A percentile compares a stretch with the other conserved stretches of the same genome.
phyloP scores from a whole-genome alignment of 2,888 invertebrate species.

The Eristalinus aeneus region DNA sequence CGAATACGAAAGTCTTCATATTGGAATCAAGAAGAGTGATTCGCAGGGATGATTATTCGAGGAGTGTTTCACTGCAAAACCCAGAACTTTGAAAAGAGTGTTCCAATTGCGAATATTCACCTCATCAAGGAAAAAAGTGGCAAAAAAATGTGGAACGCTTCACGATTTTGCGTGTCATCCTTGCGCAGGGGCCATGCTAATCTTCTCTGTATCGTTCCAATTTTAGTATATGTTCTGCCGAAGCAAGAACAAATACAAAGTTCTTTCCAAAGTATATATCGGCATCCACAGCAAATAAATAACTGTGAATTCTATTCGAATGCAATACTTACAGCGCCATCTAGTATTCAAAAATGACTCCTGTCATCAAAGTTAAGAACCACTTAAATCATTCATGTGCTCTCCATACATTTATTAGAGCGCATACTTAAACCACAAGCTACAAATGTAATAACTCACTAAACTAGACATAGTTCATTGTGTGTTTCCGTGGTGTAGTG shows the following conservation, averaged over 20 bases:
- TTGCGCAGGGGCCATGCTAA: constrained; percentile 96
- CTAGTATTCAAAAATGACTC: not conserved
- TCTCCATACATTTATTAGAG: no score
- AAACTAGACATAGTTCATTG: no score
- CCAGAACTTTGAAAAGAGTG: no score
- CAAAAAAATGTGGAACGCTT: constrained; percentile 85
- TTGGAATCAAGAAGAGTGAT: no score
- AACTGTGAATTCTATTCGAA: constrained; percentile 72
- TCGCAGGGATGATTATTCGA: no score
- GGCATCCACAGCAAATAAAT: accelerated
- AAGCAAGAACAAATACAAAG: constrained; percentile 85
- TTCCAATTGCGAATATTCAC: no score
- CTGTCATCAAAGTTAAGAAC: not conserved
- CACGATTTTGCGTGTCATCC: constrained; percentile 97
- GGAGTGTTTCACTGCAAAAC: no score
- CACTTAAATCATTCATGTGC: no score
- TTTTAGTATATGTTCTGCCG: constrained; percentile 92
- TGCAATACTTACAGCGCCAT: not conserved
- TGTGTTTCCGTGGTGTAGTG: constrained; percentile 81
- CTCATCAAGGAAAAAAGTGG: not conserved
- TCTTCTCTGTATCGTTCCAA: constrained; percentile 96
- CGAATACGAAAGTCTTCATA: no score
- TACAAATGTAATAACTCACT: no score
- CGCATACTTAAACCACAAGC: not conserved
- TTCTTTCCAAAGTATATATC: not conserved